phyloP scores from a whole-genome alignment of 2,113 vertebrate genomes.

The Empidonax alnorum region DNA sequence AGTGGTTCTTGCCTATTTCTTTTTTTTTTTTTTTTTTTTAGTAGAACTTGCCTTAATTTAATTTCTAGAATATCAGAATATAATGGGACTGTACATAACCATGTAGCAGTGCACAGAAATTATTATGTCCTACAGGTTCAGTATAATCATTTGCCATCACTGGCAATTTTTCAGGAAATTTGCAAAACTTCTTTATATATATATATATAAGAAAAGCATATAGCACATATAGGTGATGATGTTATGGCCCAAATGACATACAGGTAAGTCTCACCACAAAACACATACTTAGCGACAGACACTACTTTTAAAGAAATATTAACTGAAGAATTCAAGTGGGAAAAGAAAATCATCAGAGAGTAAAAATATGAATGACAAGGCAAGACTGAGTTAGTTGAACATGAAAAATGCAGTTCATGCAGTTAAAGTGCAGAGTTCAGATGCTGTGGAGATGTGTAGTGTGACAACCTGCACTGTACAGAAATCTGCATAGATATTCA shows the following conservation, averaged over 20 bases:
- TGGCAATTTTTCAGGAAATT: background rate
- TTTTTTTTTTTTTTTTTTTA: background rate
- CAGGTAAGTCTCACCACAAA: background rate
- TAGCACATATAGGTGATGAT: no score
- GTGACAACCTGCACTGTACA: background rate
- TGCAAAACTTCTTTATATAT: no score
- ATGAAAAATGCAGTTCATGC: background rate
- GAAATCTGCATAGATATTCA: background rate
- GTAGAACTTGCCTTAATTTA: background rate
- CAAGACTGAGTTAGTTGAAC: background rate
- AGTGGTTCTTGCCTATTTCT: background rate
- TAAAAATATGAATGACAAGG: background rate
- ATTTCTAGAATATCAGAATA: background rate
- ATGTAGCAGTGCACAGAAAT: background rate
- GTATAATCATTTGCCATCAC: background rate
- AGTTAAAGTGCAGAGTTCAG: background rate
- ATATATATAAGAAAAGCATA: no score
- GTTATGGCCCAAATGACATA: no score
- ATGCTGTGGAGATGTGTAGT: background rate
- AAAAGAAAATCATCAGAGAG: background rate
- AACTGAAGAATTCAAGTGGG: background rate
- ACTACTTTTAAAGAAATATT: background rate
- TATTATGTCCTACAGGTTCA: background rate
- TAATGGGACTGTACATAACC: background rate
- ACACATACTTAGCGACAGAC: background rate